Base-by-base conservation (phyloP, 2,888 invertebrate species). In the Argyra leucocephala region DNA sequence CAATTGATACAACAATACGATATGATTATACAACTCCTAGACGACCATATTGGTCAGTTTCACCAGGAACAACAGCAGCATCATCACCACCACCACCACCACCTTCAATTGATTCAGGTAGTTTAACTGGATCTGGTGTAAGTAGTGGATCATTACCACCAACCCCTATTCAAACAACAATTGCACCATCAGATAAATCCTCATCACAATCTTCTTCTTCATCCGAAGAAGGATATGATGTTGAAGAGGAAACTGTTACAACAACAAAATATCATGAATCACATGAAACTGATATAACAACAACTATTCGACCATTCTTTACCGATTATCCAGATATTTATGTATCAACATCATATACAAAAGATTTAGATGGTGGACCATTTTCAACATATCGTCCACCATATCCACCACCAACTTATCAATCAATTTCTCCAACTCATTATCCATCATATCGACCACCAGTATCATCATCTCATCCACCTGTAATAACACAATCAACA, bases 221-320 rank as follows among this genome's bases (percentile, higher is more conserved):
- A 7, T 68, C 68, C 12, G 66, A 65, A 62, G 69, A 67, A 63
- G 69, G 69, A 58, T 65, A 65, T 26, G 70, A 70, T 61, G 72
- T 71, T 63, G 74, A 75, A 63, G 70, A 71, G 6, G 72, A 69
- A 59, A 69, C 68, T 22, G 67, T 69, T 24, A 69, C 71, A 36
- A 66, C 69, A 48, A 66, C 68, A 23, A 64, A 68, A 10, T 73
- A 75, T 69, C 70, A 70, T 0, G 75, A 74, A 31, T 73, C 74
- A 69, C 70, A 70, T 0, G 48, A 48, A 48, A 63, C 63, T 64
- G 67, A 65, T 24, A 69, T 78, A 31, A 72, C 77, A 4, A 78
- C 77, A 18, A 78, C 79, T 26, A 75, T 75, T 26, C 75, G 75
- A 7, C 79, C 79, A 4, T 79, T 79, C 73, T 78, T 79, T 64